Conservation (phyloP, 1,140 invertebrate genomes). For the Colletes gigas region DNA sequence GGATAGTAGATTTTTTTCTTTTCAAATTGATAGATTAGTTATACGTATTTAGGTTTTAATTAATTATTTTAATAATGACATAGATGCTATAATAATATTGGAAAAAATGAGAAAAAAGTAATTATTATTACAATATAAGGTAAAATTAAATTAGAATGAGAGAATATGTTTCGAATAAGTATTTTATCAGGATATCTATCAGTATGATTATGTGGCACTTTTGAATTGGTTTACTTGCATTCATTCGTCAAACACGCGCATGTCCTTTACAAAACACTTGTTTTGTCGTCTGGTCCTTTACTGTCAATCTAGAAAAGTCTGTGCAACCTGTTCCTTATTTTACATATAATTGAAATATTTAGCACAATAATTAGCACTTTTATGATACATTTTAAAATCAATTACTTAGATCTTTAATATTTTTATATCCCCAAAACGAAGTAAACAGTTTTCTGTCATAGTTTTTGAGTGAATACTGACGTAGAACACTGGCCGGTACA, state of each 20-base stretch:
- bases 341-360: conserved; percentile 24
- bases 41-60: too few species aligned
- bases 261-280: conserved; percentile 13
- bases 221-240: conserved; percentile 10
- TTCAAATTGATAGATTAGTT: background rate
- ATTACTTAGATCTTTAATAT: background rate
- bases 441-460: background rate
- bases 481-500: conserved; percentile 26
- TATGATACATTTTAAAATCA: background rate
- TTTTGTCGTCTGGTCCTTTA: conserved; percentile 34
- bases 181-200: background rate
- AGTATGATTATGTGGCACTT: background rate
- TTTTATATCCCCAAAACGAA: background rate
- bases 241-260: conserved; percentile 12
- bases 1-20: background rate
- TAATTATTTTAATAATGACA: too few species aligned
- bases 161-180: too few species aligned
- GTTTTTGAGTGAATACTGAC: background rate
- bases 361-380: conserved; percentile 9
- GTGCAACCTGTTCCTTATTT: background rate
- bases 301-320: background rate
- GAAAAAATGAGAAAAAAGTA: background rate
- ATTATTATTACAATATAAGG: background rate
- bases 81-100: background rate
- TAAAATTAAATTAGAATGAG: background rate